Base-by-base conservation (phyloP, 2,113 vertebrate species). In the Marcusenius ussheri region DNA sequence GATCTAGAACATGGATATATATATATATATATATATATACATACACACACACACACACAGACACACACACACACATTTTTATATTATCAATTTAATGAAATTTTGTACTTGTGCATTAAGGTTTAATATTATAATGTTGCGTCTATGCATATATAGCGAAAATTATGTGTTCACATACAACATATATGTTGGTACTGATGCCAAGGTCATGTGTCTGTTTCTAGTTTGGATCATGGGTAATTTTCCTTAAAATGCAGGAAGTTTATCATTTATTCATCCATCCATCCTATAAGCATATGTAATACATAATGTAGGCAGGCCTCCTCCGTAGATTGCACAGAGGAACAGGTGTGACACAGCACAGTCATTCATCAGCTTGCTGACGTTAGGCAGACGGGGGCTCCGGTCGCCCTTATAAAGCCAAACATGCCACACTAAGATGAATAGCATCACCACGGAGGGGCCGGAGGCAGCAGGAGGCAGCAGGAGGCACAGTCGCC, bases 341-440 rank as follows among this genome's bases (percentile, higher is more conserved):
- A 51, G 5, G 50, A 87, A 56, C 85, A 87, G 85, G 50, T 87
- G 49, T 53, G 49, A 56, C 49, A 35, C 49, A 45, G 47, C 88
- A 42, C 27, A 19, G 70, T n/a, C n/a, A 31, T 77, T 51, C 45
- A 89, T 77, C 70, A 42, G 85, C 24, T 53, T 3, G 35, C 35
- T 3, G 62, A 83, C 46, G 42, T 74, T 42, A 51, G n/a, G 15
- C n/a, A 24, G 45, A 58, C 27, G 15, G 5, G 88, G 42, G 87
- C 53, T 50, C 90, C 51, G 46, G 51, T 58, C 86, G 35, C 58
- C 88, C 66, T 66, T 74, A 45, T 66, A 58, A 84, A 90, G 89
- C 42, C 88, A 35, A 89, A 90, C 51, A 88, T 74, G 42, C 85
- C 58, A 91, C 80, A 9, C 88, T 87, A 91, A 91, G 90, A 92